These are phyloP conservation scores for Argyrosomus regius DNA, from an alignment of 2,797 vertebrate species.

Conservation along the genomic window DNA sequence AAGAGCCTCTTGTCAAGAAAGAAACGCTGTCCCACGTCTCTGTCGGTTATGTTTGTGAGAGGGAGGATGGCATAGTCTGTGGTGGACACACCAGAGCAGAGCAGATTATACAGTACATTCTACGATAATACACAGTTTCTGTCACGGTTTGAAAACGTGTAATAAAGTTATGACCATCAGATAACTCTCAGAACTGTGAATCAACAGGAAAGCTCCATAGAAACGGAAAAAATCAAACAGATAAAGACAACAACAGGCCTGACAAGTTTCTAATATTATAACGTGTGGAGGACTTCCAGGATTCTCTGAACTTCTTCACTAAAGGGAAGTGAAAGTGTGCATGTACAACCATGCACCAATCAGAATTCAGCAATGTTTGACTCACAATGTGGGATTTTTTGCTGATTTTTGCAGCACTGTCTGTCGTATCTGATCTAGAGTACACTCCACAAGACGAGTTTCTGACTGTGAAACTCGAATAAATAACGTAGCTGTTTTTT, in stretches of 20 bases:
- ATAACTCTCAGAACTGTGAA: neutral
- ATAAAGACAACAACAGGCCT: neutral
- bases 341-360: neutral
- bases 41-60: neutral
- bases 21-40: conserved; percentile 23
- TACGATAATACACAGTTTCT: too few relatives aligned
- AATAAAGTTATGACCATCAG: neutral
- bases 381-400: neutral
- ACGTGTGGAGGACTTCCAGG: too few relatives aligned
- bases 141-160: neutral
- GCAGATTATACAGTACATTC: neutral
- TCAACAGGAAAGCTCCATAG: neutral
- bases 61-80: neutral
- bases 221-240: neutral
- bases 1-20: conserved; percentile 45
- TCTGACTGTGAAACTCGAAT: neutral
- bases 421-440: neutral
- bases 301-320: too few relatives aligned
- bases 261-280: too few relatives aligned
- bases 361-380: neutral
- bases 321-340: too few relatives aligned
- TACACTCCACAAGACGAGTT: neutral
- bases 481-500: neutral
- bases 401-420: neutral
- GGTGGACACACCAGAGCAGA: too few relatives aligned